Evolutionary conservation across 2,113 vertebrate genomes (phyloP), one percentile per base, ranked within the genome.

Genomic region (Spilogale gracilis): DNA sequence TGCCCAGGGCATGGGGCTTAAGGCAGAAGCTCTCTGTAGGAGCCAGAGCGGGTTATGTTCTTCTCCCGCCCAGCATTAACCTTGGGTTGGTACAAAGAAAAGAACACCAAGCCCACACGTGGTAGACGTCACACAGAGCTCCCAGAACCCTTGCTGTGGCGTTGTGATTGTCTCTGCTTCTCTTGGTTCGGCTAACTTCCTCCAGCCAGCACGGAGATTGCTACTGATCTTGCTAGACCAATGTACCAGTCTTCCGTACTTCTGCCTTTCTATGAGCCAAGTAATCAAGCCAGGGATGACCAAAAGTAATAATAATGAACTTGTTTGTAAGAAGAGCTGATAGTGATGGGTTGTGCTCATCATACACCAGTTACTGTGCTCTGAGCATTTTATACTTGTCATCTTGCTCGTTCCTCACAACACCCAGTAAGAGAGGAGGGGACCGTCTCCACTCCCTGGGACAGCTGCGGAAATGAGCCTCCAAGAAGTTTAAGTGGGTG

Each of bases 341-440:
- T 45, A 32, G 7, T 71, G 45, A 79, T 1, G 30, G 83, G 58
- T 11, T 25, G 27, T 63, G 32, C 13, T 79, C 78, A 71, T 20
- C 30, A 7, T 45, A 65, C 60, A 69, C 21, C 71, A 80, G 54
- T 21, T 88, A 27, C 74, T 86, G 52, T 58, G 67, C 48, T 76
- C 16, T 50, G 25, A 61, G 27, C 20, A 63, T 48, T 32, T 43
- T 96, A 27, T n/a, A 16, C 43, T 16, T 78, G 27, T 14, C 58
- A 45, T 76, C 91, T 80, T 52, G n/a, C 61, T 96, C 82, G 27
- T 81, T 94, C 27, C 65, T 95, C 56, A 65, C 67, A 25, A 43
- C 14, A 32, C 61, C 25, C 60, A 63, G 32, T 67, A 60, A 82
- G 71, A 52, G 32, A 14, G 54, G 60, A 65, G 63, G 27, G 93